Conservation (phyloP, 2,888 invertebrate species). For the Drosophila conformis region DNA sequence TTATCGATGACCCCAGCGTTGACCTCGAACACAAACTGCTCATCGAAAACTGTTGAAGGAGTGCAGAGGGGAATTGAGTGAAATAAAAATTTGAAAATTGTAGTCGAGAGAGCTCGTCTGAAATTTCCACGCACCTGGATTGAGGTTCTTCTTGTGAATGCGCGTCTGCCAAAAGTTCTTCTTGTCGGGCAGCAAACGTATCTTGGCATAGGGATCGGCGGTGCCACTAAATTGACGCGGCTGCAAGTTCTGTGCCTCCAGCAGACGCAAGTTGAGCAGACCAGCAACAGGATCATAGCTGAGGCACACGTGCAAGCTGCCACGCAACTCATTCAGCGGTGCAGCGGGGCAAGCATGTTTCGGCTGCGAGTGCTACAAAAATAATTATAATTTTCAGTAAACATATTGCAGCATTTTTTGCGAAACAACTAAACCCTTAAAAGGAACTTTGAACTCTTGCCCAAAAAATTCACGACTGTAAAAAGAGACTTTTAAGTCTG, state of each 20-base stretch:
- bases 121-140: slow-evolving; percentile 86
- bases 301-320: slow-evolving; percentile 88
- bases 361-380: slow-evolving; percentile 77
- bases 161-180: slow-evolving; percentile 88
- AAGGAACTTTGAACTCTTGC: background rate
- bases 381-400: background rate
- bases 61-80: background rate
- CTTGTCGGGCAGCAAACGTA: slow-evolving; percentile 87
- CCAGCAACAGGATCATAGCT: slow-evolving; percentile 88
- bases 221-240: slow-evolving; percentile 87
- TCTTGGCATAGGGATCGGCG: slow-evolving; percentile 89
- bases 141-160: slow-evolving; percentile 88
- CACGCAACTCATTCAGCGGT: slow-evolving; percentile 86
- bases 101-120: background rate
- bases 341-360: slow-evolving; percentile 78
- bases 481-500: background rate
- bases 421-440: background rate
- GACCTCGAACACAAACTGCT: slow-evolving; percentile 89
- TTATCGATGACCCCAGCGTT: slow-evolving; percentile 86
- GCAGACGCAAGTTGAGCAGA: slow-evolving; percentile 87
- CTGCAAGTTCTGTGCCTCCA: slow-evolving; percentile 88
- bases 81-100: background rate
- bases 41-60: slow-evolving; percentile 87
- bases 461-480: background rate
- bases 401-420: background rate